Evolutionary conservation across 2,888 invertebrate species (phyloP), one percentile per base, ranked within the genome.

Genomic region (Drosophila yooni): DNA sequence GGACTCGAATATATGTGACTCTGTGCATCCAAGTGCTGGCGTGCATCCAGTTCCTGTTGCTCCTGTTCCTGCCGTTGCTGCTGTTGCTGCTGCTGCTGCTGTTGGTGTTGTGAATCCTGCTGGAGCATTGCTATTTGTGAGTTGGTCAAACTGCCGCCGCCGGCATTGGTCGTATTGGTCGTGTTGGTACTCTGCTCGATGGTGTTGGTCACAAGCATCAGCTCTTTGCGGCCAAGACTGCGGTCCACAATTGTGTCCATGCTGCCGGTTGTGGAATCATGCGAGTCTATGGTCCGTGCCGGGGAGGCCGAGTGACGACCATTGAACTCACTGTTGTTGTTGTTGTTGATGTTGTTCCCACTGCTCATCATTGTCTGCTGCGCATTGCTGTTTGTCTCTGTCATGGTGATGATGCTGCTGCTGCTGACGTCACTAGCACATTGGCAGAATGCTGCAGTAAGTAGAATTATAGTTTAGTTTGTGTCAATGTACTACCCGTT

Each of bases 1-100:
- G 93, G 93, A 90, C 92, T 93, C 58, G 93, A 93, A 72, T 93
- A 93, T 54, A 93, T 93, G 70, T 93, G 93, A 91, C 91, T 92
- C 73, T 93, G 93, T 65, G 89, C 85, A 80, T 92, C 92, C 58
- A 79, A 65, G 13, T 78, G 81, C 48, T 80, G 84, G 10, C 79
- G 83, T 25, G 77, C 65, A 57, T 83, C 83, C 54, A 73, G 80
- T 21, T 76, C 71, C 29, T 36, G 40, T 48, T 60, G 48, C 13
- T 48, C 51, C 3, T 64, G 78, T 38, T 70, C 66, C 46, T 25
- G 46, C 25, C 15, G 25, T n/a, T 64, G 59, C 10, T 63, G 66
- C 36, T 73, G 64, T 33, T 79, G 73, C 18, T 73, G 64, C 27
- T 69, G 71, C 36, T 73, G 64, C 38, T 79, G 73, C n/a, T 73